These are phyloP conservation scores for Lymantria dispar DNA, from an alignment of 2,888 invertebrate genomes.

Conservation along the genomic window DNA sequence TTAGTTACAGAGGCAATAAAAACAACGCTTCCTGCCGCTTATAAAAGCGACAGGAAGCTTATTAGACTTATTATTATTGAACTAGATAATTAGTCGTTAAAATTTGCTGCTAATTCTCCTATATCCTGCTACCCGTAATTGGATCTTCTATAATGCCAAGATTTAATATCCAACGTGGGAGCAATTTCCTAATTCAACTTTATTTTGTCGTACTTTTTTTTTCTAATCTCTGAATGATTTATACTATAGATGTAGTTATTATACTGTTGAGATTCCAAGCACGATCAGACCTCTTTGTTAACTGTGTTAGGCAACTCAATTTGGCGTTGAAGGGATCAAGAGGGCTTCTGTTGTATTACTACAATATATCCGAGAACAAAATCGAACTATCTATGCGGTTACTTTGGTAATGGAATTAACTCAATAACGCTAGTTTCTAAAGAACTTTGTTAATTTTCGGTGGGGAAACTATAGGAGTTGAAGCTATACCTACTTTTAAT, in stretches of 20 bases:
- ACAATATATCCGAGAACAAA: slow-evolving; percentile 39
- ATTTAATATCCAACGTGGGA: slow-evolving; percentile 54
- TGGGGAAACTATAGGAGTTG: not conserved
- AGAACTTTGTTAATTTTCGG: not conserved
- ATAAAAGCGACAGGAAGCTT: too few species aligned
- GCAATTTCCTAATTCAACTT: slow-evolving; percentile 33
- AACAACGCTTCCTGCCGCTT: too few species aligned
- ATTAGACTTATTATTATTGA: too few species aligned
- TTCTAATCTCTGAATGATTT: slow-evolving; percentile 50
- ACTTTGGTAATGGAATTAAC: not conserved
- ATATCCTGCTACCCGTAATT: slow-evolving; percentile 41
- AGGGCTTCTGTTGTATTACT: slow-evolving; percentile 41
- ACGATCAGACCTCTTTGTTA: slow-evolving; percentile 69
- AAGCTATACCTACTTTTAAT: too few species aligned
- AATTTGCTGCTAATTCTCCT: slow-evolving; percentile 38
- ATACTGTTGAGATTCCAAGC: slow-evolving; percentile 52
- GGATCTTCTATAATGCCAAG: slow-evolving; percentile 40
- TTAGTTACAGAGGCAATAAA: slow-evolving; percentile 6
- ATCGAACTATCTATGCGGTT: slow-evolving; percentile 29
- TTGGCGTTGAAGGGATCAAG: slow-evolving; percentile 69
- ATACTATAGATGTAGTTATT: slow-evolving; percentile 45
- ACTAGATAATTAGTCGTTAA: slow-evolving; percentile 20
- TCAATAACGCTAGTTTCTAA: too few species aligned
- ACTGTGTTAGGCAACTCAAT: slow-evolving; percentile 73
- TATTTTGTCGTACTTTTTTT: slow-evolving; percentile 29